Base-by-base conservation (phyloP, 2,797 vertebrate species). In the Phrynocephalus forsythii region DNA sequence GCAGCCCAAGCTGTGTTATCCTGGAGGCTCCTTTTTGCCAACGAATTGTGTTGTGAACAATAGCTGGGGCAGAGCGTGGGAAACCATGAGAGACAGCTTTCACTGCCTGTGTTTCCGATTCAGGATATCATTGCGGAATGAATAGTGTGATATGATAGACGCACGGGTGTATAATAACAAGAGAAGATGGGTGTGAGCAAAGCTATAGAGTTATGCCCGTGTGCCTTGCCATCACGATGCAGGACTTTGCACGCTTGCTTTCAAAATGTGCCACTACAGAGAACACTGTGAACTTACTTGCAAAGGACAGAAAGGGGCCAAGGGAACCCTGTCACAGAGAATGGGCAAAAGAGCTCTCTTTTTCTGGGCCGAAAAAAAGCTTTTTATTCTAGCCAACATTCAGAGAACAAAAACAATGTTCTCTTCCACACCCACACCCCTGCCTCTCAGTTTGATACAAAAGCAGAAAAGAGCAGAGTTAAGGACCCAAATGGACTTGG, bases 1-100 rank as follows among this genome's bases (percentile, higher is more conserved):
- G 77, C 87, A 92, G 71, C 83, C 67, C 79, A 92, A 30, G 82
- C 83, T 91, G 86, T 89, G 92, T 95, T 92, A 87, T 91, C 94
- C 83, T 88, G 92, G 90, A 89, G 85, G 91, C 85, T 90, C 87
- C 13, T 83, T 89, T 85, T 86, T 95, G 96, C 96, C 95, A 96
- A 79, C 91, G 93, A 92, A 97, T 97, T 96, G 95, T 97, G 94
- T 95, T 93, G 86, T 88, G 91, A 96, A 97, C 96, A 97, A 97
- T 97, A 91, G 95, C 60, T 83, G 81, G 85, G 89, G 87, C 87
- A 84, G 93, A 95, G 94, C 97, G 96, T 98, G 98, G 97, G 98
- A 98, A 98, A 97, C 60, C 5, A 33, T 67, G 89, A 85, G 81
- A 81, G 93, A 67, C 13, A 77, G 90, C 96, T 97, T 98, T 98